Base-by-base conservation (phyloP, 2,113 vertebrate genomes). In the Nothocercus nigrocapillus region DNA sequence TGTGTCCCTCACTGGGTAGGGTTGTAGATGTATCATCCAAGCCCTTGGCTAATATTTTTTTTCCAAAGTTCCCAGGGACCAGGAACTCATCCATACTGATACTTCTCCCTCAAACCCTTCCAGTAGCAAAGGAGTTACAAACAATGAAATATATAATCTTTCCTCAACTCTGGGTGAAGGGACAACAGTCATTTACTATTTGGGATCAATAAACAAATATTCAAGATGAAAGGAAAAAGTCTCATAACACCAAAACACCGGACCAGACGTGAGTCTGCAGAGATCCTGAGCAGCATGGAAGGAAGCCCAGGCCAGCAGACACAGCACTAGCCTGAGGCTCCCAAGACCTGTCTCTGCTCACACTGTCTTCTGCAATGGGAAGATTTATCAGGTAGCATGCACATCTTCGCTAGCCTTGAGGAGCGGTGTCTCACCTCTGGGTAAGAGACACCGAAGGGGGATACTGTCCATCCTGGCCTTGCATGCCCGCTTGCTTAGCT, bases 81-180 rank as follows among this genome's bases (percentile, higher is more conserved):
- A 24, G 7, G 22, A 49, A 25, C 8, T 1, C 17, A 8, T 11
- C 42, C 11, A 5, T 2, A 1, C 13, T 20, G n/a, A 5, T 47
- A 30, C 68, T 84, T 81, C 44, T 69, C 64, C 24, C 36, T 7
- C 4, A 36, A 11, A n/a, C 22, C 34, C 19, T 47, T n/a, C n/a
- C 70, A 34, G 14, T 17, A 67, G 12, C 21, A 63, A 75, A 19
- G 38, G 32, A 63, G 42, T 63, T 63, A 27, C 51, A 73, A 30
- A 32, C 27, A 34, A 32, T 4, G 7, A 42, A 54, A 15, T 25
- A 32, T 30, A 32, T 17, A n/a, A 38, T 36, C 51, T 77, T 84
- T 17, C 19, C 67, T 2, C 2, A 1, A 28, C 25, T 47, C 70
- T 42, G 40, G 14, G 28, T 56, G 32, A 16, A 13, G 28, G 76